These are phyloP conservation scores for Anguilla japonica DNA, from an alignment of 2,113 vertebrate species.

Conservation along the genomic window DNA sequence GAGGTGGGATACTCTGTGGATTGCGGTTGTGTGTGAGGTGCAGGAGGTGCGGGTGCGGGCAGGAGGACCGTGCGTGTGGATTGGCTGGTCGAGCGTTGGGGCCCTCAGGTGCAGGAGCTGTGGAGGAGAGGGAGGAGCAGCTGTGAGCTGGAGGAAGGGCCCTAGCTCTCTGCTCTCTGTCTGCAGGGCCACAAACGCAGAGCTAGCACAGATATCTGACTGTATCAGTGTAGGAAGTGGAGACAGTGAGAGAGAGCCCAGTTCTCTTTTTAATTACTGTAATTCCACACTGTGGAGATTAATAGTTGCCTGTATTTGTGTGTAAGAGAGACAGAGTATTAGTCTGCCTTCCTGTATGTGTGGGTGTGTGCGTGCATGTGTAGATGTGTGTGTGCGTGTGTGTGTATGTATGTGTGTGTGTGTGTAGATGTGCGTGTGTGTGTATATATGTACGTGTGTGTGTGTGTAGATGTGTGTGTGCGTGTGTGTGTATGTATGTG, in stretches of 20 bases:
- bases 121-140: neutral
- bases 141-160: neutral
- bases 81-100: neutral
- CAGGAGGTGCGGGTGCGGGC: neutral
- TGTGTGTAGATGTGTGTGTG: conserved; percentile 20
- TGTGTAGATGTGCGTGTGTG: conserved; percentile 45
- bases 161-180: neutral
- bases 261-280: no score
- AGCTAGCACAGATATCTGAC: neutral
- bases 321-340: neutral
- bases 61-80: neutral
- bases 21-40: neutral
- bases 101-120: neutral
- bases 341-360: neutral
- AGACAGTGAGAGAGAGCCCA: neutral
- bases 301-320: no score
- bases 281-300: neutral
- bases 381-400: neutral
- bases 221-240: conserved; percentile 5
- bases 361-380: neutral
- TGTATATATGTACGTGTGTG: conserved; percentile 20
- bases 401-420: neutral
- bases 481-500: conserved; percentile 21
- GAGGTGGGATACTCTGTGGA: neutral
- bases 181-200: neutral